These are phyloP conservation scores for Sesia bembeciformis DNA, from an alignment of 2,888 invertebrate species.

Conservation along the genomic window DNA sequence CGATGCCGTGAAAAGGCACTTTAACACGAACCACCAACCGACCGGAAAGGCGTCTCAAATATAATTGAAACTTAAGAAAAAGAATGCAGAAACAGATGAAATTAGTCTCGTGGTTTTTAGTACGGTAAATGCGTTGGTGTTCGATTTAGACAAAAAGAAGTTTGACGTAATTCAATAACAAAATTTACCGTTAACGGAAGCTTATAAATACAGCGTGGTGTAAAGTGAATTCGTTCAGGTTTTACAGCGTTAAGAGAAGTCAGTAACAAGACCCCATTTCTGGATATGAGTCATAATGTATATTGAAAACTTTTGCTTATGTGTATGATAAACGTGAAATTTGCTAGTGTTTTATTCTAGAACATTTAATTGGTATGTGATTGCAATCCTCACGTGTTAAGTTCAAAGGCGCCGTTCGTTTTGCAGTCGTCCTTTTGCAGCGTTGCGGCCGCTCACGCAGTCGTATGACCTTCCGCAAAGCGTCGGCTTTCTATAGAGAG, in stretches of 20 bases:
- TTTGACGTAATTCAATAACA: slow-evolving; percentile 25
- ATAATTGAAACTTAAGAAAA: slow-evolving; percentile 44
- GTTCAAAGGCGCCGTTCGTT: background rate
- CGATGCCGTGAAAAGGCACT: slow-evolving; percentile 28
- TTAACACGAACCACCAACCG: slow-evolving; percentile 27
- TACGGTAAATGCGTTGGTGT: slow-evolving; percentile 19
- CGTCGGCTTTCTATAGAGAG: slow-evolving; percentile 22
- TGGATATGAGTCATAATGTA: background rate
- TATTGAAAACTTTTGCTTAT: background rate
- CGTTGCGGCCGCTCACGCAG: background rate
- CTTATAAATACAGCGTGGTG: slow-evolving; percentile 1
- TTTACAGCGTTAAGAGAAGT: background rate
- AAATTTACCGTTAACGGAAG: slow-evolving; percentile 26
- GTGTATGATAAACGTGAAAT: background rate
- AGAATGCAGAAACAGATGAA: slow-evolving; percentile 35
- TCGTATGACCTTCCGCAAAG: slow-evolving; percentile 11
- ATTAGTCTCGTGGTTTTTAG: slow-evolving; percentile 29
- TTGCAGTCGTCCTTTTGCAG: background rate
- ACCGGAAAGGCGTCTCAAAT: slow-evolving; percentile 39
- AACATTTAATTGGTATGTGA: background rate
- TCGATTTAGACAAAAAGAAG: slow-evolving; percentile 18
- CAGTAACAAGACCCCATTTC: background rate
- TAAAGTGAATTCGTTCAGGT: background rate
- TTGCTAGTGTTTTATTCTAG: background rate
- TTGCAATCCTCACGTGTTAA: background rate